Conservation (phyloP, 2,113 vertebrate genomes). For the Nannobrachium achirus region DNA sequence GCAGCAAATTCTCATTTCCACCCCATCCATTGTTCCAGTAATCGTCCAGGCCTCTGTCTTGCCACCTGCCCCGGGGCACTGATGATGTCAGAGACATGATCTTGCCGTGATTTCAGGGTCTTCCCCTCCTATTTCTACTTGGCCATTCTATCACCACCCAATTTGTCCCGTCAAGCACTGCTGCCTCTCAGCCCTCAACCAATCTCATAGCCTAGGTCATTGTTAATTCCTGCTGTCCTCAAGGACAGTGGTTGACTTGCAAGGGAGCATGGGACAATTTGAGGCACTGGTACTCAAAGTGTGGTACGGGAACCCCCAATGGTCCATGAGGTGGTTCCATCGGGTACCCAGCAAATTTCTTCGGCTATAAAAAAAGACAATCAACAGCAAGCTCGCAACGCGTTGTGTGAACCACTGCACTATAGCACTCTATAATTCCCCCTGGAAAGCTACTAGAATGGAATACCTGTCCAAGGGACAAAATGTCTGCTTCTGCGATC, state of each 20-base stretch:
- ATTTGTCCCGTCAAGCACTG: constrained; percentile 63
- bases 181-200: constrained; percentile 42
- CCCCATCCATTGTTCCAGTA: constrained; percentile 28
- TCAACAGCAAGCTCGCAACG: no score
- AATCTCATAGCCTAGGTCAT: constrained; percentile 46
- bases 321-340: no score
- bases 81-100: constrained; percentile 44
- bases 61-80: background rate
- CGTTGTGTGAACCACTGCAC: no score
- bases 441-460: constrained; percentile 6
- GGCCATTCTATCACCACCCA: constrained; percentile 47
- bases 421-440: constrained; percentile 25
- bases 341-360: no score
- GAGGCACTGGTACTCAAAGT: background rate
- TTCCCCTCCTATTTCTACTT: constrained; percentile 34
- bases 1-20: background rate
- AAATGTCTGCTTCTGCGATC: constrained; percentile 15
- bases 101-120: constrained; percentile 30
- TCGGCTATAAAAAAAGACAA: no score
- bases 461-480: constrained; percentile 16
- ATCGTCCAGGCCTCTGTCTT: constrained; percentile 7
- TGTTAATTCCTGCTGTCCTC: constrained; percentile 62
- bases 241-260: constrained; percentile 51
- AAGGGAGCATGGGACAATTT: constrained; percentile 30
- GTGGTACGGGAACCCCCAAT: no score